These are phyloP conservation scores for Scaptomyza hsui DNA, from an alignment of 1,140 invertebrate species.

Conservation along the genomic window DNA sequence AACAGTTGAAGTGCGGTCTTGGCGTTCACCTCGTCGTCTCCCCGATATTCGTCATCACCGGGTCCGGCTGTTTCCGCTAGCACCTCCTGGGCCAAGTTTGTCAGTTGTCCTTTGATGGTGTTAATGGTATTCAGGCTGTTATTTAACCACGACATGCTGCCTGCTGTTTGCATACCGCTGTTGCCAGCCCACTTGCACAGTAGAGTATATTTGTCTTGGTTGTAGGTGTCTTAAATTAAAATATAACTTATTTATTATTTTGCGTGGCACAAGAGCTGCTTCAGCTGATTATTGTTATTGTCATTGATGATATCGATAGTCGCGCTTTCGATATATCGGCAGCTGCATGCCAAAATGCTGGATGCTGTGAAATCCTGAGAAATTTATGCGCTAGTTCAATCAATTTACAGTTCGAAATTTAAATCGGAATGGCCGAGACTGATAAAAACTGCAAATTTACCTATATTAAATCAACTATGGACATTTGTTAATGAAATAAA, in stretches of 20 bases:
- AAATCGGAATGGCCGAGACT: not conserved
- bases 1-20: conserved; percentile 75
- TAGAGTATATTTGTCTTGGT: conserved; percentile 10
- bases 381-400: conserved; percentile 1
- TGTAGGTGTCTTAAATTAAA: conserved; percentile 32
- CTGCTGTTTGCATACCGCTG: conserved; percentile 28
- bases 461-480: too few relatives aligned
- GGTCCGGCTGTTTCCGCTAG: conserved; percentile 85
- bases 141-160: conserved; percentile 90
- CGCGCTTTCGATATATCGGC: conserved; percentile 19
- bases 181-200: conserved; percentile 1
- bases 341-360: conserved; percentile 25
- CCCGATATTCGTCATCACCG: conserved; percentile 72
- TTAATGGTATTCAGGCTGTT: conserved; percentile 89
- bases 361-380: conserved; percentile 21
- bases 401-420: not conserved
- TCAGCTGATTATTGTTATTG: conserved; percentile 71
- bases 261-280: conserved; percentile 75
- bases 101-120: conserved; percentile 90
- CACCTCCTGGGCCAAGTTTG: conserved; percentile 90
- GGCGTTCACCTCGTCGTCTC: conserved; percentile 53
- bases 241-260: conserved; percentile 62
- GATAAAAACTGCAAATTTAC: too few relatives aligned
- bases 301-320: conserved; percentile 46
- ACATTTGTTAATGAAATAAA: too few relatives aligned